Evolutionary conservation across 2,113 vertebrate species (phyloP).

Genomic region (Aspiorhynchus laticeps): DNA sequence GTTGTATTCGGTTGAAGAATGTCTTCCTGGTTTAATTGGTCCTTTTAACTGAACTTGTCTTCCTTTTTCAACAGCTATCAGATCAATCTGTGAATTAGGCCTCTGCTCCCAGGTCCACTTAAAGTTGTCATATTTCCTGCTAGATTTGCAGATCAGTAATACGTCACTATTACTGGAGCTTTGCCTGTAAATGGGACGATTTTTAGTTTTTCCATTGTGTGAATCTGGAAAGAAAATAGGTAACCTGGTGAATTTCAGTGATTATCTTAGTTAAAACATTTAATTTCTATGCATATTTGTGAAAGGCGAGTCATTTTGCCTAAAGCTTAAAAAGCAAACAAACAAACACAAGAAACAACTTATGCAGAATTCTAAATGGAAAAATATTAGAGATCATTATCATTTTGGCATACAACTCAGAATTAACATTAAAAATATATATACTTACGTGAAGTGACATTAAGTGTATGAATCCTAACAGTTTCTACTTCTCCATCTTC

Average conservation of each 20-base stretch:
- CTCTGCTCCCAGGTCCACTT: slow-evolving; percentile 22
- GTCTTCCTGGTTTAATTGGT: background rate
- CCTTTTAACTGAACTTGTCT: background rate
- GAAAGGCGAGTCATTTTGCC: background rate
- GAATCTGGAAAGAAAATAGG: slow-evolving; percentile 25
- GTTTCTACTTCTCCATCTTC: background rate
- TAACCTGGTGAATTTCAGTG: background rate
- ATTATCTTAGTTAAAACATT: background rate
- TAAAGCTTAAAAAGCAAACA: no score
- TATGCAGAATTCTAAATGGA: background rate
- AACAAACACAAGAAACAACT: no score
- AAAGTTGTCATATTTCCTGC: fast-evolving
- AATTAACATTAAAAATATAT: background rate
- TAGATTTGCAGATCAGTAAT: slow-evolving; percentile 21
- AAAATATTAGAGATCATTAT: background rate
- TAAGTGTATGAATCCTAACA: background rate
- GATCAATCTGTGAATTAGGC: background rate
- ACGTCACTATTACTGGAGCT: slow-evolving; percentile 32
- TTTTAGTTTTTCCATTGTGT: background rate
- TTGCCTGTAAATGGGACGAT: slow-evolving; percentile 31
- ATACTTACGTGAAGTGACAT: background rate
- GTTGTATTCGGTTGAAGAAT: slow-evolving; percentile 2
- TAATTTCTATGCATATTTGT: background rate
- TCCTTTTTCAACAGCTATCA: slow-evolving; percentile 3
- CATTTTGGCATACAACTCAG: no score